phyloP scores from a whole-genome alignment of 2,113 vertebrate genomes.

The Sus scrofa region DNA sequence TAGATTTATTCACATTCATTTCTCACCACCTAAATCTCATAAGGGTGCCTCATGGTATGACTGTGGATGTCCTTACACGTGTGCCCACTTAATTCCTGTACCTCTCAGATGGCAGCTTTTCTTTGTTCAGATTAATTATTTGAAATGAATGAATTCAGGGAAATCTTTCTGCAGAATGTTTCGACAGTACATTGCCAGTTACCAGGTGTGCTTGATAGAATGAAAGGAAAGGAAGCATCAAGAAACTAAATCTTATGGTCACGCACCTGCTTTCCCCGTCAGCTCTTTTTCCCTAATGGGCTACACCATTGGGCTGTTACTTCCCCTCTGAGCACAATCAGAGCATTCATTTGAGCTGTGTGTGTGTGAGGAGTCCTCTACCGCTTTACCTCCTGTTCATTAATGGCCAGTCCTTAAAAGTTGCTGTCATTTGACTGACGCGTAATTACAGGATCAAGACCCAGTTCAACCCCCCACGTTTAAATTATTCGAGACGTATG shows the following conservation, averaged over 20 bases:
- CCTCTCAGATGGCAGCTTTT: neutral
- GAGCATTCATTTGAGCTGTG: neutral
- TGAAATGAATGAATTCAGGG: neutral
- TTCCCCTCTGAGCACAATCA: neutral
- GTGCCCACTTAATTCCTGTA: neutral
- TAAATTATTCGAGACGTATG: neutral
- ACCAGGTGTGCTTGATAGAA: neutral
- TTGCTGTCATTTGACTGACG: neutral
- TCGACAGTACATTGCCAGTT: neutral
- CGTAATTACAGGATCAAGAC: slow-evolving; percentile 18
- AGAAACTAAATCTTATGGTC: neutral
- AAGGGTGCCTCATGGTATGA: neutral
- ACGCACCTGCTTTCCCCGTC: neutral
- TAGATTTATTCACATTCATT: neutral
- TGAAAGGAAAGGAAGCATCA: neutral
- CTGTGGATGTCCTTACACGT: rapidly evolving
- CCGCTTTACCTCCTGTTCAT: neutral
- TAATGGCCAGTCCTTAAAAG: slow-evolving; percentile 4
- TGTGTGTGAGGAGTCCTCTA: neutral
- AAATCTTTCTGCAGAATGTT: neutral
- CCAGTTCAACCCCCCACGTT: neutral
- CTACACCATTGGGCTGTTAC: neutral
- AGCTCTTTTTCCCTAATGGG: neutral
- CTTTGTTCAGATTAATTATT: neutral
- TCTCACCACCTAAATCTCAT: neutral